Evolutionary conservation across 1,140 invertebrate genomes (phyloP).

Genomic region (Drosophila miranda): DNA sequence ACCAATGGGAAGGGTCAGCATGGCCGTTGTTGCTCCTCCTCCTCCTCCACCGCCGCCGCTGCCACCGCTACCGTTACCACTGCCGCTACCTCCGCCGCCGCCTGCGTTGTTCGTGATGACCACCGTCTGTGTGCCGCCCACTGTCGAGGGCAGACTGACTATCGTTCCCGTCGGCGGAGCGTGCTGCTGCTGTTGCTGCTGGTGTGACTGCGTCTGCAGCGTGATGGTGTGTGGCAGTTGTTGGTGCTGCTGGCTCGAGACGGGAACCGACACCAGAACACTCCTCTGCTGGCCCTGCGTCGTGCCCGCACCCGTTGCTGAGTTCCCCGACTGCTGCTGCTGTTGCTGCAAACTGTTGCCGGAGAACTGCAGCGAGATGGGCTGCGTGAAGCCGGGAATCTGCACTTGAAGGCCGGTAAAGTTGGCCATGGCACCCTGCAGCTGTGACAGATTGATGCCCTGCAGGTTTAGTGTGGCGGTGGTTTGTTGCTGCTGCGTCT

Average conservation of each 20-base stretch:
- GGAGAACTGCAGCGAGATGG: slow-evolving; percentile 88
- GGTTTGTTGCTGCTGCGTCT: slow-evolving; percentile 54
- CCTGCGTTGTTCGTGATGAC: slow-evolving; percentile 83
- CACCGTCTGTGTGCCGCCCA: slow-evolving; percentile 84
- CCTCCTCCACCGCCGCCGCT: slow-evolving; percentile 34
- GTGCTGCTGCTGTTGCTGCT: slow-evolving; percentile 61
- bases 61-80: slow-evolving; percentile 33
- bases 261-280: slow-evolving; percentile 79
- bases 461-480: slow-evolving; percentile 85
- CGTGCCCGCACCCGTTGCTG: slow-evolving; percentile 75
- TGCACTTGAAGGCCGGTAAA: slow-evolving; percentile 89
- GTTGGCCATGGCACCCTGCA: slow-evolving; percentile 86
- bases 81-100: slow-evolving; percentile 26
- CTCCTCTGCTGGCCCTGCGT: slow-evolving; percentile 61
- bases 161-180: slow-evolving; percentile 71
- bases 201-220: slow-evolving; percentile 61
- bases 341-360: slow-evolving; percentile 83
- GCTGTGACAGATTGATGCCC: slow-evolving; percentile 89
- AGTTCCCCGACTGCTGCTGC: slow-evolving; percentile 82
- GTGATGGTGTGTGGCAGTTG: slow-evolving; percentile 68
- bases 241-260: slow-evolving; percentile 67
- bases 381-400: slow-evolving; percentile 89
- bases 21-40: slow-evolving; percentile 73
- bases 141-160: slow-evolving; percentile 65
- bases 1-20: slow-evolving; percentile 85